Evolutionary conservation across 2,888 invertebrate genomes (phyloP).

Genomic region (Cephus pygmeus): DNA sequence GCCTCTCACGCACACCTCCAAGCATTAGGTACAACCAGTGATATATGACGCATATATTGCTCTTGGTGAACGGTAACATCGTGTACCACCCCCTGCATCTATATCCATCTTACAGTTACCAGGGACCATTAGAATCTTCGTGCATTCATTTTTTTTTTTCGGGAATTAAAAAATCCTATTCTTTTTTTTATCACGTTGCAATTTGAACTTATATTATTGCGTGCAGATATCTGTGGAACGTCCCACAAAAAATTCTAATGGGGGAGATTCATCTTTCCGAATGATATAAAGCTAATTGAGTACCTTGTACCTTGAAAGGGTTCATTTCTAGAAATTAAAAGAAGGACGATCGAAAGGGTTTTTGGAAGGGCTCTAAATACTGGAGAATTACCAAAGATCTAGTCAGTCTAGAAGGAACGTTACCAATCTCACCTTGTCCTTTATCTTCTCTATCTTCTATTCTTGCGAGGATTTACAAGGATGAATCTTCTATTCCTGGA

Average conservation of each 20-base stretch:
- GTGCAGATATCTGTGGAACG: background rate
- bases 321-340: background rate
- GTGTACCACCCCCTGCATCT: background rate
- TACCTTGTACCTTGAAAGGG: background rate
- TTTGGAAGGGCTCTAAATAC: background rate
- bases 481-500: background rate
- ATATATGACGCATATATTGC: conserved; percentile 54
- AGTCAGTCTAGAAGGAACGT: background rate
- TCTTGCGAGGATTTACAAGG: background rate
- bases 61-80: conserved; percentile 31
- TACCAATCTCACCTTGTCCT: background rate
- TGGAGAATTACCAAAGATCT: background rate
- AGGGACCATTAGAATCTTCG: background rate
- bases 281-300: background rate
- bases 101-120: background rate
- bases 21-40: conserved; percentile 53
- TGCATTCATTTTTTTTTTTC: background rate
- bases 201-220: background rate
- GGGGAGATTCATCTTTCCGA: background rate
- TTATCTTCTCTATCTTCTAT: background rate
- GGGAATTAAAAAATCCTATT: background rate
- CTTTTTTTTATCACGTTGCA: background rate
- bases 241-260: background rate
- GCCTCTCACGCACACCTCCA: conserved; percentile 58
- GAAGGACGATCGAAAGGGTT: background rate